Percentiles rank a stretch among this genome's conserved stretches.
phyloP scores from a whole-genome alignment of 2,797 vertebrate genomes.

The Trematomus bernacchii region DNA sequence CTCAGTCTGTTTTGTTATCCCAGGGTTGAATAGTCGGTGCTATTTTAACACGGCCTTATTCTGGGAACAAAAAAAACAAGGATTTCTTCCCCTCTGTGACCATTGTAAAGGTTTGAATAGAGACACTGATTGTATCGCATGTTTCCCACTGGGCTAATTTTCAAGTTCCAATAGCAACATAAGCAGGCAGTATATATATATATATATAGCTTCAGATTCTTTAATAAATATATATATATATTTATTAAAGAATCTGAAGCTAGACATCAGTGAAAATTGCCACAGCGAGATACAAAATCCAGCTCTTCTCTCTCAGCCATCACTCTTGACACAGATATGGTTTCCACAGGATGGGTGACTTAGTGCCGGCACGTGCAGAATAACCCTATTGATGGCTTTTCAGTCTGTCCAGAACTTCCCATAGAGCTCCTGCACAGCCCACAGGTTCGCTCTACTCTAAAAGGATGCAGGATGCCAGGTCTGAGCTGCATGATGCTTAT shows the following conservation, averaged over 20 bases:
- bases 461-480: slow-evolving; percentile 40
- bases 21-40: slow-evolving; percentile 12
- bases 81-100: slow-evolving; percentile 41
- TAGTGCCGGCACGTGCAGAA: slow-evolving; percentile 50
- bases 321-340: slow-evolving; percentile 39
- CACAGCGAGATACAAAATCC: background rate
- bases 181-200: background rate
- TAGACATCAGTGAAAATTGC: background rate
- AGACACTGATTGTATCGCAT: slow-evolving; percentile 36
- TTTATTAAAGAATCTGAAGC: background rate
- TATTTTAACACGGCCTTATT: slow-evolving; percentile 57
- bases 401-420: slow-evolving; percentile 54
- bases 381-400: slow-evolving; percentile 33
- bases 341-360: slow-evolving; percentile 64
- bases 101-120: slow-evolving; percentile 24
- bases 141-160: slow-evolving; percentile 38
- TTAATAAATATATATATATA: no score
- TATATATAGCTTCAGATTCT: no score
- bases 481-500: slow-evolving; percentile 27
- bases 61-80: slow-evolving; percentile 39
- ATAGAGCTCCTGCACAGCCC: slow-evolving; percentile 23
- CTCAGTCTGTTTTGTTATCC: slow-evolving; percentile 18
- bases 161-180: slow-evolving; percentile 20
- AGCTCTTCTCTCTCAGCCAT: background rate
- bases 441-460: slow-evolving; percentile 1